A percentile compares a stretch with the other conserved stretches of the same genome.
phyloP scores from a whole-genome alignment of 2,113 vertebrate species.

The Otolemur garnettii region DNA sequence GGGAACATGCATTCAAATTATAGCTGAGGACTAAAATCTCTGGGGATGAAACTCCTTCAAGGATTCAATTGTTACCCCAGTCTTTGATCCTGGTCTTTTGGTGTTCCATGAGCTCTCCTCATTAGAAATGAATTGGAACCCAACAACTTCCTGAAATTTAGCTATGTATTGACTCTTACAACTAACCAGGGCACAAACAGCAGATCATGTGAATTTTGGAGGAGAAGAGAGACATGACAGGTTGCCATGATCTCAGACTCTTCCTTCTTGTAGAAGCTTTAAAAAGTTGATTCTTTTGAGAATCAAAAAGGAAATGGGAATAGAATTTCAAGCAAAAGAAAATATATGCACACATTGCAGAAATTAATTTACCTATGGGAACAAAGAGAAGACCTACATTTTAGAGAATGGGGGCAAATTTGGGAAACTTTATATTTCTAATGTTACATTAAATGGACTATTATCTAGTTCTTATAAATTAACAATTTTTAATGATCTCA shows the following conservation, averaged over 20 bases:
- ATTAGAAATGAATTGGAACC: not conserved
- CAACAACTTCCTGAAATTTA: not conserved
- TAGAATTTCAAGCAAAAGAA: conserved; percentile 36
- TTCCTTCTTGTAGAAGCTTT: not conserved
- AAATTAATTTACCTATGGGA: not conserved
- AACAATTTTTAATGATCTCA: conserved; percentile 2
- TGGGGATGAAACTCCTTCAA: not conserved
- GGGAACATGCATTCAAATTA: not conserved
- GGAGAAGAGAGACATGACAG: not conserved
- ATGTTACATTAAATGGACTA: not conserved
- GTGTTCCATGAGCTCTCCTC: not conserved
- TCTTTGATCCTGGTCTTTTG: not conserved
- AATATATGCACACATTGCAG: not conserved
- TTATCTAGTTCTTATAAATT: not conserved
- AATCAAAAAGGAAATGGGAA: conserved; percentile 10
- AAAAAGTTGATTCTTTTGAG: conserved; percentile 22
- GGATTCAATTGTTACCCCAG: not conserved
- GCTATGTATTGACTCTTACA: not conserved
- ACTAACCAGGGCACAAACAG: not conserved
- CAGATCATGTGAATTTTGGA: not conserved
- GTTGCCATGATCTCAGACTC: not conserved
- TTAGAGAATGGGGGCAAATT: not conserved
- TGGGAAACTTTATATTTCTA: not conserved
- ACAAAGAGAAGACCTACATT: not conserved
- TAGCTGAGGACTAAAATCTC: not conserved